phyloP scores from a whole-genome alignment of 92 coral and sea anemone species.

The Parazoanthus atlanticus region DNA sequence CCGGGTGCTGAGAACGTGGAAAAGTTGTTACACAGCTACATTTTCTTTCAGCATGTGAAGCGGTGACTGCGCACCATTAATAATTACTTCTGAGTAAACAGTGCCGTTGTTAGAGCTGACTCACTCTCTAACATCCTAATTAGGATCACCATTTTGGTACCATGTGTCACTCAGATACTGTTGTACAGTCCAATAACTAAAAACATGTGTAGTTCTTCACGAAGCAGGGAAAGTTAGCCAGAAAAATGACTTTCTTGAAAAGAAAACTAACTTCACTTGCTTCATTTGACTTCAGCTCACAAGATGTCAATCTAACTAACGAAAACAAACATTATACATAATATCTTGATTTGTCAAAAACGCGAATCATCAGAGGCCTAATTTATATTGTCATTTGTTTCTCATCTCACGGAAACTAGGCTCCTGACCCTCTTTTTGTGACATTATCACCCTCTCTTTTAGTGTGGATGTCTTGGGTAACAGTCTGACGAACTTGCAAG shows the following conservation, averaged over 20 bases:
- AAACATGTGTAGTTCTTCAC: background rate
- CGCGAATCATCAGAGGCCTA: background rate
- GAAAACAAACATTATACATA: background rate
- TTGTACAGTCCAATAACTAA: background rate
- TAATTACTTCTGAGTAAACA: background rate
- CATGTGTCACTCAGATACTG: background rate
- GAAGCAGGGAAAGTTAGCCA: background rate
- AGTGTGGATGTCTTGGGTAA: slow-evolving; percentile 39
- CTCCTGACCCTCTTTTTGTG: background rate
- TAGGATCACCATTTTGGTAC: background rate
- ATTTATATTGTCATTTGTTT: background rate
- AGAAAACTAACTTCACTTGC: no score
- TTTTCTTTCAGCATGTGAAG: no score
- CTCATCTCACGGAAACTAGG: background rate
- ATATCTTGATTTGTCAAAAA: background rate
- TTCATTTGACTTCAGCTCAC: no score
- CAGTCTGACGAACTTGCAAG: slow-evolving; percentile 44
- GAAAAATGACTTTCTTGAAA: background rate
- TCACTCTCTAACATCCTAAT: background rate
- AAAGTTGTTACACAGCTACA: no score
- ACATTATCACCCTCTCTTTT: background rate
- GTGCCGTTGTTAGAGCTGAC: background rate
- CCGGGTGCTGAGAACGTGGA: no score
- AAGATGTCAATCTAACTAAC: background rate
- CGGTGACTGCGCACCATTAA: background rate